These are phyloP conservation scores for Bufotes viridis DNA, from an alignment of 2,797 vertebrate genomes.

Conservation along the genomic window DNA sequence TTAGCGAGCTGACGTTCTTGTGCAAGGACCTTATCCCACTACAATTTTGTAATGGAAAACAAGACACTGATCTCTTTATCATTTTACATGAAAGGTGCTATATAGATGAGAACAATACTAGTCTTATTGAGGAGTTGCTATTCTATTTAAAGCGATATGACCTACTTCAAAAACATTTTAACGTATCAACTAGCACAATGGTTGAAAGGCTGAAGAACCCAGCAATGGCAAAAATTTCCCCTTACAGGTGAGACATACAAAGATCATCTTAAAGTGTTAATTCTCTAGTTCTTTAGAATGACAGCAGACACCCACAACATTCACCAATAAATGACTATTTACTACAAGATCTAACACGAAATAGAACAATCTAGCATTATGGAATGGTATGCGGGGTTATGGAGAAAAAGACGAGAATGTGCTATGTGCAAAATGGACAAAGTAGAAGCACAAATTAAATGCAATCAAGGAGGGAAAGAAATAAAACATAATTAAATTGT, in stretches of 20 bases:
- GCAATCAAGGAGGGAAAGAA: too few species aligned
- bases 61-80: slow-evolving; percentile 66
- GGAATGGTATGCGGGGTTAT: not conserved
- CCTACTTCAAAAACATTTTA: slow-evolving; percentile 63
- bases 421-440: not conserved
- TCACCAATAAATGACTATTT: not conserved
- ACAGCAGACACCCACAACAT: not conserved
- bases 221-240: slow-evolving; percentile 64
- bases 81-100: slow-evolving; percentile 66
- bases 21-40: slow-evolving; percentile 67
- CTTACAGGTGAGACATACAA: slow-evolving; percentile 69
- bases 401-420: not conserved
- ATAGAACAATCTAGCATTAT: not conserved
- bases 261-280: not conserved
- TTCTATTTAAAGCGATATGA: slow-evolving; percentile 66
- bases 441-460: not conserved
- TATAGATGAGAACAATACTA: slow-evolving; percentile 54
- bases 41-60: slow-evolving; percentile 65
- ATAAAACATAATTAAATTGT: too few species aligned
- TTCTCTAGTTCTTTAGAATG: not conserved
- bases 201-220: slow-evolving; percentile 59
- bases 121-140: slow-evolving; percentile 74
- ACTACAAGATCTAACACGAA: not conserved
- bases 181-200: slow-evolving; percentile 63
- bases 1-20: slow-evolving; percentile 72